Evolutionary conservation across 2,113 vertebrate genomes (phyloP).

Genomic region (Upupa epops): DNA sequence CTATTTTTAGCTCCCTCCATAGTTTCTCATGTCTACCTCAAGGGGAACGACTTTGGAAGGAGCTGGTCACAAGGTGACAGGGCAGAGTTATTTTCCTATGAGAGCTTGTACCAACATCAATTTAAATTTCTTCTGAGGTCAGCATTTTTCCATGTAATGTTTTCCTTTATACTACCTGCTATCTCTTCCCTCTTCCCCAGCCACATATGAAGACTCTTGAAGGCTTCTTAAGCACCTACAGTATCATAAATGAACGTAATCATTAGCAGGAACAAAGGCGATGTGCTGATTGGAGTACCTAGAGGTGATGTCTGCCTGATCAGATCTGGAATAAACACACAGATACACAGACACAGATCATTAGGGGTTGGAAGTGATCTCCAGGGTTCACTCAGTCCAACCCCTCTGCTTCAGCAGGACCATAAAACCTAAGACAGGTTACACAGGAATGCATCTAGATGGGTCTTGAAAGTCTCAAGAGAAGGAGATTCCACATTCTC

Average conservation of each 20-base stretch:
- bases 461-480: too few relatives aligned
- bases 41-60: not conserved
- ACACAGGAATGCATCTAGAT: too few relatives aligned
- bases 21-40: not conserved
- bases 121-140: not conserved
- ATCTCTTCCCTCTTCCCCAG: not conserved
- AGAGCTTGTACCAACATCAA: not conserved
- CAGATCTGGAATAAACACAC: not conserved
- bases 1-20: not conserved
- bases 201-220: not conserved
- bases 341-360: too few relatives aligned
- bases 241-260: not conserved
- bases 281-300: not conserved
- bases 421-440: too few relatives aligned
- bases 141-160: not conserved
- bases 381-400: too few relatives aligned
- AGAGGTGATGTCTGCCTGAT: not conserved
- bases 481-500: too few relatives aligned
- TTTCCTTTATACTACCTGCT: not conserved
- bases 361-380: too few relatives aligned
- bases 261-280: constrained; percentile 2
- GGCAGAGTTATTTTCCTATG: not conserved
- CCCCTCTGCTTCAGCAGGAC: too few relatives aligned
- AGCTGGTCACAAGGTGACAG: not conserved
- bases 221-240: not conserved